Evolutionary conservation across 2,797 vertebrate species (phyloP).

Genomic region (Lerista edwardsae): DNA sequence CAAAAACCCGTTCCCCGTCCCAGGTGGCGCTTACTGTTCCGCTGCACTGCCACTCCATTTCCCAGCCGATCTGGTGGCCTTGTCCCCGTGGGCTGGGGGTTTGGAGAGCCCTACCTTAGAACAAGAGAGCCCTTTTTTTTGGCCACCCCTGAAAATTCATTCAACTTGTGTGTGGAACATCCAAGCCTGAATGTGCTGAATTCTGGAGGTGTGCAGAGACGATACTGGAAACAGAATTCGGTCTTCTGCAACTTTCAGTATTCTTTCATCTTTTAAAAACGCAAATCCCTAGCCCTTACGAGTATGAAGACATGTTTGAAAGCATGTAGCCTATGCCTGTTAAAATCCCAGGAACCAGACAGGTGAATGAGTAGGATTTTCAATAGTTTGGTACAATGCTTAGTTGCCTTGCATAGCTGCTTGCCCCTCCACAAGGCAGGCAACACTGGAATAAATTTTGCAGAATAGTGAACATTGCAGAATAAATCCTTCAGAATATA

Average conservation of each 20-base stretch:
- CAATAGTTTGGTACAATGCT: background rate
- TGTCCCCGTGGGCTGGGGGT: no score
- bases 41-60: no score
- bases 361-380: background rate
- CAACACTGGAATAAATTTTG: background rate
- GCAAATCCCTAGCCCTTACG: background rate
- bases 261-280: background rate
- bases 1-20: no score
- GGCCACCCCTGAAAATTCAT: background rate
- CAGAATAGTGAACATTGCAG: background rate
- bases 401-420: background rate
- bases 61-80: no score
- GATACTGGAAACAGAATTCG: background rate
- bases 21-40: no score
- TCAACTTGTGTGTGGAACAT: background rate
- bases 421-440: no score
- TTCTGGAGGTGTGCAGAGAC: background rate
- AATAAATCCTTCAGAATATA: background rate
- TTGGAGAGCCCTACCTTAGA: no score
- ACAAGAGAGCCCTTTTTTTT: no score
- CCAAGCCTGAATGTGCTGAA: no score
- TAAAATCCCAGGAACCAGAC: background rate
- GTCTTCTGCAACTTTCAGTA: background rate
- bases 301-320: background rate
- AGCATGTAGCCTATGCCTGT: background rate